Percentiles rank a stretch among this genome's conserved stretches.
phyloP scores from a whole-genome alignment of 2,113 vertebrate species.

The Lagopus leucura region DNA sequence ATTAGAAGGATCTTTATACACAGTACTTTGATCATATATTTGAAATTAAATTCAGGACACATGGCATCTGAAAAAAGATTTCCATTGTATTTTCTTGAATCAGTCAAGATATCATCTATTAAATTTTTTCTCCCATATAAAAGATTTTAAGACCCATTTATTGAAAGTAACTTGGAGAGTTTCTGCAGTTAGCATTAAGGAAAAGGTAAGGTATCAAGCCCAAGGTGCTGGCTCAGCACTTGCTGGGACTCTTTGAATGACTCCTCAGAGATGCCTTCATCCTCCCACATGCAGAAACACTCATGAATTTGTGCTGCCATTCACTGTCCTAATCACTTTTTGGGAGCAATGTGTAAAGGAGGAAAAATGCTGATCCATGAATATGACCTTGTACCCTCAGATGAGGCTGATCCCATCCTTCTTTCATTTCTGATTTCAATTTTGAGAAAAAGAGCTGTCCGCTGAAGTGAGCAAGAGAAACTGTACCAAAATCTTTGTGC shows the following conservation, averaged over 20 bases:
- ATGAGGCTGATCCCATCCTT: neutral
- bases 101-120: neutral
- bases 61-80: neutral
- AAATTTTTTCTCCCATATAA: neutral
- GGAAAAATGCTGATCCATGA: rapidly evolving
- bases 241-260: neutral
- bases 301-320: neutral
- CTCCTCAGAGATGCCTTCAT: neutral
- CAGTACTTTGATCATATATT: neutral
- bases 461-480: too few relatives aligned
- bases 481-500: neutral
- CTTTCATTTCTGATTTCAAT: neutral
- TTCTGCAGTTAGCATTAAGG: neutral
- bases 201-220: neutral
- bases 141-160: neutral
- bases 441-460: neutral
- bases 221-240: neutral
- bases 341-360: neutral
- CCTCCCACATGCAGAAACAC: neutral
- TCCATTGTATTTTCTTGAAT: neutral
- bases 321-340: neutral
- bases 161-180: neutral
- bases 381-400: neutral
- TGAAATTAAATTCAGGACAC: slow-evolving; percentile 20
- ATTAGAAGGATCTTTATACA: slow-evolving; percentile 42